Evolutionary conservation across 2,797 vertebrate species (phyloP), one percentile per base, ranked within the genome.

Genomic region (Oreortyx pictus): DNA sequence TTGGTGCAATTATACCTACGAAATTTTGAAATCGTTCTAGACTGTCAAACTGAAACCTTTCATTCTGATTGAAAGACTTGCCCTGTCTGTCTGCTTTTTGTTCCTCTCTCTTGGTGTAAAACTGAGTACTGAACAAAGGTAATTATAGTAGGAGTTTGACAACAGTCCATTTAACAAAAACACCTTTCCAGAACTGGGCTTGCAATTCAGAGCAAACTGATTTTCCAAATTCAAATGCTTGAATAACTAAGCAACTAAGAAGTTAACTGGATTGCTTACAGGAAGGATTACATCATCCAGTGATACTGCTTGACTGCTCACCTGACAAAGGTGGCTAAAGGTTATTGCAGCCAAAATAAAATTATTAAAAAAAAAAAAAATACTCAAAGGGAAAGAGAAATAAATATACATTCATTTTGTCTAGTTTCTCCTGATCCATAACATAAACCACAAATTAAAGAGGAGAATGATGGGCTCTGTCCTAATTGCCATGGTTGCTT

Each of bases 201-300:
- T 78, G 50, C 44, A 61, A 90, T 81, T 74, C 87, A 88, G 33
- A 89, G 61, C 24, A 88, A 95, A 89, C 46, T 27, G 33, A 11
- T 56, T 82, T 89, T 80, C 65, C 61, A 92, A 82, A 87, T 64
- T 49, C 44, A 92, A 85, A 88, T 49, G 49, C 49, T 74, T 0
- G 0, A 82, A 93, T 91, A 92, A 91, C 93, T 91, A 89, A 92
- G 88, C 79, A 96, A 96, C 79, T 80, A 92, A 56, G 18, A 75
- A 88, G 86, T 85, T 91, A 88, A 91, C 70, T 78, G 31, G 15
- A 91, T 91, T 89, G 87, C 49, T 71, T 78, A 49, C 31, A 92
- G 33, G 20, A 78, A 37, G 37, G 91, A 57, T 67, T 71, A 64
- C 2, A 77, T 67, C 61, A 92, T 27, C 33, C 37, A 87, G 15